Evolutionary conservation across 2,113 vertebrate species (phyloP), one percentile per base, ranked within the genome.

Genomic region (Merops nubicus): DNA sequence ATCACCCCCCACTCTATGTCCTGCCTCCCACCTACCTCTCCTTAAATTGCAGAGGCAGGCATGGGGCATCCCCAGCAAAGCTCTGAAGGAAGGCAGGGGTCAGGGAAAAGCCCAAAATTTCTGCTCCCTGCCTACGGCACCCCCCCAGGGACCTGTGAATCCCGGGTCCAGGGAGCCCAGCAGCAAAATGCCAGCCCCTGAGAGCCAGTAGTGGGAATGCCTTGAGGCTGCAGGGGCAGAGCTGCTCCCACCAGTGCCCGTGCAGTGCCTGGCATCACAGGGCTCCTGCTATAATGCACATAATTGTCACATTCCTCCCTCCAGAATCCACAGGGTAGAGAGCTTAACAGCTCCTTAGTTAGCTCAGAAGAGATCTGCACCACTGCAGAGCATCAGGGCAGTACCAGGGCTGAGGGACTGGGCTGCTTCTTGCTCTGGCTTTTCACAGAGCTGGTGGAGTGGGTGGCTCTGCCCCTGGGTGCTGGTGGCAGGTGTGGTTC

Each of bases 1-100:
- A 1, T 36, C 63, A 42, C 3, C 29, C 28, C 42, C 6, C 0
- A 0, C 19, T 19, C 23, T 7, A 4, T 15, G 3, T 77, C 62
- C 34, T 43, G n/a, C 13, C 25, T 18, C 22, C 6, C 54, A 21
- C 17, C 29, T 50, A 36, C 59, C 34, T 65, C 31, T 42, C 34
- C 53, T 67, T 18, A 22, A 43, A 16, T 23, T 38, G 20, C 73
- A 70, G 31, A 15, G n/a, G 18, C 54, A 54, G 25, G 34, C 38
- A 68, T 5, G 34, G 15, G 6, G 5, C 38, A 51, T 28, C 31
- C 33, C 50, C 50, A 38, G 28, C 4, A 69, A 79, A 57, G 25
- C 51, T 36, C 40, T 20, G 40, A 64, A 56, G 54, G 26, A 53
- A 74, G 8, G 13, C n/a, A 26, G 15, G 15, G 28, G 6, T 7